Evolutionary conservation across 2,797 vertebrate species (phyloP).

Genomic region (Podarcis lilfordi): DNA sequence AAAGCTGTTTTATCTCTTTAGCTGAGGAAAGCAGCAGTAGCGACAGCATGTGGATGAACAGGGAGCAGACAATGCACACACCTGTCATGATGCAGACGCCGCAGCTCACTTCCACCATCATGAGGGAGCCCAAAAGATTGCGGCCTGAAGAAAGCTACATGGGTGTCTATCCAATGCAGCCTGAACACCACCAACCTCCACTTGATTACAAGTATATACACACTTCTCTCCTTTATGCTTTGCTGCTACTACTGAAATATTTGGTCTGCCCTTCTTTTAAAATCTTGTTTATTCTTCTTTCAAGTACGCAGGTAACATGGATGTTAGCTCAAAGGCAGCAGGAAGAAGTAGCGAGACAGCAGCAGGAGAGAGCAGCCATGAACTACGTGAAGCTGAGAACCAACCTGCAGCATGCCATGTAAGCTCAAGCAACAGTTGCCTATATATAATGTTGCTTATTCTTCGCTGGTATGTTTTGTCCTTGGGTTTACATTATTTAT

Average conservation of each 20-base stretch:
- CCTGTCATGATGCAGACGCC: slow-evolving; percentile 97
- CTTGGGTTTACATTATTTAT: not conserved
- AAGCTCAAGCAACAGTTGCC: slow-evolving; percentile 70
- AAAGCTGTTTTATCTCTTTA: slow-evolving; percentile 57
- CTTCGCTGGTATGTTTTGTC: rapidly evolving
- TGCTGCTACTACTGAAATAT: slow-evolving; percentile 64
- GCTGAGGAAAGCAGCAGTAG: slow-evolving; percentile 94
- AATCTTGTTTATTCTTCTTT: slow-evolving; percentile 75
- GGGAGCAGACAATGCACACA: slow-evolving; percentile 93
- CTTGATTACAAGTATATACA: slow-evolving; percentile 95
- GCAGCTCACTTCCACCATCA: slow-evolving; percentile 96
- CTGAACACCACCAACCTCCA: slow-evolving; percentile 93
- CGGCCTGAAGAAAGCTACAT: slow-evolving; percentile 94
- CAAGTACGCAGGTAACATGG: slow-evolving; percentile 99
- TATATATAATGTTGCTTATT: not conserved
- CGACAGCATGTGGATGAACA: slow-evolving; percentile 91
- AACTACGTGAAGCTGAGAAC: slow-evolving; percentile 99
- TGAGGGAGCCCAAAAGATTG: slow-evolving; percentile 95
- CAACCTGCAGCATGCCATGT: slow-evolving; percentile 99
- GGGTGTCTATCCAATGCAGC: slow-evolving; percentile 94
- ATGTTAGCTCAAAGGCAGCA: slow-evolving; percentile 99
- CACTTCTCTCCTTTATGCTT: slow-evolving; percentile 26
- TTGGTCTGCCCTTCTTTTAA: slow-evolving; percentile 77
- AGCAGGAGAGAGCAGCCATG: slow-evolving; percentile 97
- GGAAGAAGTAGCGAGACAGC: slow-evolving; percentile 95